phyloP scores from a whole-genome alignment of 2,888 invertebrate genomes.

The Harpagoxenus sublaevis region DNA sequence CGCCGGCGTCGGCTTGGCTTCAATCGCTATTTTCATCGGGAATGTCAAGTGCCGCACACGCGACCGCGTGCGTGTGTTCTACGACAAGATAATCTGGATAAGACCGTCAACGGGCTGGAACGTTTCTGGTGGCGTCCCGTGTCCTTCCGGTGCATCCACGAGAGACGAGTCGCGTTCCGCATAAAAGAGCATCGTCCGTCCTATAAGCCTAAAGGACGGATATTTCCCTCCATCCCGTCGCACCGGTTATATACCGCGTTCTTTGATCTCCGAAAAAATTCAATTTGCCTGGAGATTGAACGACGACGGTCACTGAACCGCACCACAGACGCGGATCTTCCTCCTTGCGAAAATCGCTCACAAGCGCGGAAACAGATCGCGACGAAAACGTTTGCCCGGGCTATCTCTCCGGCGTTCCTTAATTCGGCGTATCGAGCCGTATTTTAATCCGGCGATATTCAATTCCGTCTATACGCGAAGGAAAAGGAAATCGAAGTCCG shows the following conservation, averaged over 20 bases:
- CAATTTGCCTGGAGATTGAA: conserved; percentile 84
- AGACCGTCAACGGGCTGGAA: conserved; percentile 14
- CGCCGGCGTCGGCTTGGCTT: conserved; percentile 3
- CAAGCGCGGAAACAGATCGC: conserved; percentile 52
- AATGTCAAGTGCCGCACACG: conserved; percentile 3
- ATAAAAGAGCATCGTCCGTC: conserved; percentile 44
- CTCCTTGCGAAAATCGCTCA: conserved; percentile 58
- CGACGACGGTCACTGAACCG: conserved; percentile 80
- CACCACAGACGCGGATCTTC: conserved; percentile 66
- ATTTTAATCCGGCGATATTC: conserved; percentile 43
- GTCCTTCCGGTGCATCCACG: conserved; percentile 26
- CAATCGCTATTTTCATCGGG: conserved; percentile 32
- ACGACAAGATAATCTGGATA: conserved; percentile 17
- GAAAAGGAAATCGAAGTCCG: conserved; percentile 35
- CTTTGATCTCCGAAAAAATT: conserved; percentile 84
- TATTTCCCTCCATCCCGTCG: conserved; percentile 35
- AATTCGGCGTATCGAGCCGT: conserved; percentile 58
- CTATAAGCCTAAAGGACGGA: conserved; percentile 47
- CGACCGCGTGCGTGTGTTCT: neutral
- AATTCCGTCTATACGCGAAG: conserved; percentile 33
- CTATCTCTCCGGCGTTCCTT: conserved; percentile 31
- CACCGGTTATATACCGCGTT: conserved; percentile 75
- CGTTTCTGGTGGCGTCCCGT: neutral
- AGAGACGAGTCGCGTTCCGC: conserved; percentile 23
- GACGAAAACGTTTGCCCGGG: conserved; percentile 45